Conservation (phyloP, 2,888 invertebrate species). For the Synergus umbraculus region DNA sequence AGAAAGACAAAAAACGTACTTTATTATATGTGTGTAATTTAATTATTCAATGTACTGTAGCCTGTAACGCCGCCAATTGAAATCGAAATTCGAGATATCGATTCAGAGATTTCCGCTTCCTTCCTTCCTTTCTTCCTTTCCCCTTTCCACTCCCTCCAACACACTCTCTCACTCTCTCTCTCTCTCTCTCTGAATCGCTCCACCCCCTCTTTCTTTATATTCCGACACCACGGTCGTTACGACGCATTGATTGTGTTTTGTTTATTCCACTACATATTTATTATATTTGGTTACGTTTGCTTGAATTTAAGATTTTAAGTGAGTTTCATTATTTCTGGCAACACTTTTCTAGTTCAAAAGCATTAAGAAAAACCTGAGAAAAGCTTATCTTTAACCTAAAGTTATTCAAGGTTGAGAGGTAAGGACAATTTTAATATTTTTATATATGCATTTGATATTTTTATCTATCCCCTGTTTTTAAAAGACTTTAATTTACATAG, state of each 20-base stretch:
- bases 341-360: neutral
- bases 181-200: too few relatives aligned
- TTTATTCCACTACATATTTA: neutral
- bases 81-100: neutral
- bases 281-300: neutral
- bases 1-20: too few relatives aligned
- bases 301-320: neutral
- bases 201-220: too few relatives aligned
- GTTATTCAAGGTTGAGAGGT: neutral
- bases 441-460: neutral
- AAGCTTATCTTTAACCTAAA: neutral
- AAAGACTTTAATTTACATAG: neutral
- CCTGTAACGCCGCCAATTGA: too few relatives aligned
- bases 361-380: neutral
- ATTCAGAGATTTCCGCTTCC: neutral
- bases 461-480: neutral
- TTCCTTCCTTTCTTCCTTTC: neutral
- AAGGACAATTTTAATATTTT: neutral
- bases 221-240: neutral
- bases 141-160: neutral
- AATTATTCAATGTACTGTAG: too few relatives aligned
- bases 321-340: neutral
- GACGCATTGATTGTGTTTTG: neutral
- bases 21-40: too few relatives aligned
- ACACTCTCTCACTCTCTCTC: neutral